Evolutionary conservation across 2,113 vertebrate genomes (phyloP).

Genomic region (Parus major): DNA sequence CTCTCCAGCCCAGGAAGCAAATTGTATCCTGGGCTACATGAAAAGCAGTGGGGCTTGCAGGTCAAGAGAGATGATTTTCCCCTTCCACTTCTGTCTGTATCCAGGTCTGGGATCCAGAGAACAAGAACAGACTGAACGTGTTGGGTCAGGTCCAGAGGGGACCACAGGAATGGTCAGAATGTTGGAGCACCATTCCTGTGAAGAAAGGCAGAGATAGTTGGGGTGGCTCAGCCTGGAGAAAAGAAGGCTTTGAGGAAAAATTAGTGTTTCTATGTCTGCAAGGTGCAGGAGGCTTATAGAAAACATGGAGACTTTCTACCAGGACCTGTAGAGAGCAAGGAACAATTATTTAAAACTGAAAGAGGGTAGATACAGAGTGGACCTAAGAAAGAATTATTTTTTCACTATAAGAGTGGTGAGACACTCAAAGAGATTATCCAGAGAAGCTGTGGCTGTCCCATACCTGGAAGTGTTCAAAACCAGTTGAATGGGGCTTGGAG

Average conservation of each 20-base stretch:
- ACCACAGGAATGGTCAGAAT: neutral
- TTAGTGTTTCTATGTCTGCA: neutral
- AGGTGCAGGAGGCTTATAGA: neutral
- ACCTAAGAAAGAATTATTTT: neutral
- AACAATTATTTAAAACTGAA: neutral
- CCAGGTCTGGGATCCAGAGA: neutral
- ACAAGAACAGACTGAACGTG: neutral
- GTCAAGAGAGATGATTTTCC: neutral
- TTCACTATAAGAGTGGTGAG: rapidly evolving
- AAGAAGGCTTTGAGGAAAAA: rapidly evolving
- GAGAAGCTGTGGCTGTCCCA: neutral
- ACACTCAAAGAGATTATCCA: neutral
- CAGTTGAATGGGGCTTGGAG: neutral
- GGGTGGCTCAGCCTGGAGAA: neutral
- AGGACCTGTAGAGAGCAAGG: neutral
- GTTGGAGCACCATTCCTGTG: rapidly evolving
- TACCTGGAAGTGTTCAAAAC: neutral
- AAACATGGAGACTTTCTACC: neutral
- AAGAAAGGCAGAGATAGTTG: neutral
- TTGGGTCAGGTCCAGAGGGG: rapidly evolving
- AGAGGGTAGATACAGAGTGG: neutral
- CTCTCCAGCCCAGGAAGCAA: neutral
- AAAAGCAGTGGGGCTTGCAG: neutral
- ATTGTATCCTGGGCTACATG: neutral
- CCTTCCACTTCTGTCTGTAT: neutral